Evolutionary conservation across 2,797 vertebrate species (phyloP), one percentile per base, ranked within the genome.

Genomic region (Telmatherina bonti): DNA sequence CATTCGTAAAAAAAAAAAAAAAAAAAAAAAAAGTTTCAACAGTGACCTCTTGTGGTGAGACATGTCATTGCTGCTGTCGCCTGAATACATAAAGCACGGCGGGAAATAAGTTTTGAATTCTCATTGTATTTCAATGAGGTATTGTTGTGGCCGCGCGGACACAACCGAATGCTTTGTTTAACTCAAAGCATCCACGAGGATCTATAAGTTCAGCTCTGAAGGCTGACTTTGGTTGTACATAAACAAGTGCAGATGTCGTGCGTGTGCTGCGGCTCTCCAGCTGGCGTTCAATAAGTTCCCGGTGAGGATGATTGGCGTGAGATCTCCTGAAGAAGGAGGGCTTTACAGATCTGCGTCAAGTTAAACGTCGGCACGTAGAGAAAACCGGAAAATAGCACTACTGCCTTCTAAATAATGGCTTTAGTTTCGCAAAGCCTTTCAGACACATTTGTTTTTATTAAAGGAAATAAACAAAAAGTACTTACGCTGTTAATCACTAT

Each of bases 251-350:
- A 29, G 1, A 3, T 54, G 49, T 1, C 5, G 63, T 60, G 13
- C 4, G n/a, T 8, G n/a, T 22, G 33, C 20, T 0, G 13, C 58
- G 49, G 38, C 55, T 75, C 43, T 77, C 81, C 81, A 83, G 61
- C 86, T 78, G 84, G 79, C 81, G 74, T 62, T 77, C 69, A 74
- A 12, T 77, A 76, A 72, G 83, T 66, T 82, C 80, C 72, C 74
- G 70, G 15, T 62, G 72, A 79, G 73, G 69, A 83, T 88, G 90
- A 93, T 82, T 90, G 88, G 89, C 89, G 13, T 74, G 73, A 72
- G 75, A 72, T 61, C 43, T 89, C 84, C 85, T 84, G 82, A 85
- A 45, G 81, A 78, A 76, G 89, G 88, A 86, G 83, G 88, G 85
- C 54, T 81, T 18, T 20, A 49, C 24, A 7, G 26, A 51, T 13